phyloP scores from a whole-genome alignment of 2,113 vertebrate genomes.

The Gallinago undulata region DNA sequence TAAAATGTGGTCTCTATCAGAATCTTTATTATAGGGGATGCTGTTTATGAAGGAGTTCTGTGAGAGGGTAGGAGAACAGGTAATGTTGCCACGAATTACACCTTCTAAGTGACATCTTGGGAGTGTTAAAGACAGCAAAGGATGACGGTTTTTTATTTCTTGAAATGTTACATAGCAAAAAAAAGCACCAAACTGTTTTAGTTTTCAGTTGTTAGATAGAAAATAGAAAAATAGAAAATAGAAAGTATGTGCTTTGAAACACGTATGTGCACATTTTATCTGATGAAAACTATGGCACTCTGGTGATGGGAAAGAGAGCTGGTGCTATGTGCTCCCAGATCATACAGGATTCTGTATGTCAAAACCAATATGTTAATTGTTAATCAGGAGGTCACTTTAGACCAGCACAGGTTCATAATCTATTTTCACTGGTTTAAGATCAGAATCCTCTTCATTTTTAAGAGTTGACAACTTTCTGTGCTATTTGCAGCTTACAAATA shows the following conservation, averaged over 20 bases:
- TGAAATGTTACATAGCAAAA: background rate
- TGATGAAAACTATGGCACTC: background rate
- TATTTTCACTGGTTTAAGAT: background rate
- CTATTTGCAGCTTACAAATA: background rate
- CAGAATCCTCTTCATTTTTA: background rate
- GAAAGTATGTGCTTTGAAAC: background rate
- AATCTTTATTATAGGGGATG: background rate
- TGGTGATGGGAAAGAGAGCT: background rate
- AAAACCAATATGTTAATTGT: background rate
- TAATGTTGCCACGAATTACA: background rate
- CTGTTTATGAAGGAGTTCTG: background rate
- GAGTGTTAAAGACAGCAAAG: background rate
- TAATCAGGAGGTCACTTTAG: background rate
- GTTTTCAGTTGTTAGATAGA: background rate
- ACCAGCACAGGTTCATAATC: background rate
- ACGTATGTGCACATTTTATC: background rate
- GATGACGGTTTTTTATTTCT: background rate
- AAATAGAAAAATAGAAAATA: background rate
- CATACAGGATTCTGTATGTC: background rate
- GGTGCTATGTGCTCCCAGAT: background rate
- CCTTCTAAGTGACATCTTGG: background rate
- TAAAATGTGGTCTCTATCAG: background rate
- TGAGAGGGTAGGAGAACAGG: background rate
- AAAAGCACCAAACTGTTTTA: background rate
- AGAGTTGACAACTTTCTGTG: background rate